Base-by-base conservation (phyloP, 2,113 vertebrate genomes). In the Lepus americanus region DNA sequence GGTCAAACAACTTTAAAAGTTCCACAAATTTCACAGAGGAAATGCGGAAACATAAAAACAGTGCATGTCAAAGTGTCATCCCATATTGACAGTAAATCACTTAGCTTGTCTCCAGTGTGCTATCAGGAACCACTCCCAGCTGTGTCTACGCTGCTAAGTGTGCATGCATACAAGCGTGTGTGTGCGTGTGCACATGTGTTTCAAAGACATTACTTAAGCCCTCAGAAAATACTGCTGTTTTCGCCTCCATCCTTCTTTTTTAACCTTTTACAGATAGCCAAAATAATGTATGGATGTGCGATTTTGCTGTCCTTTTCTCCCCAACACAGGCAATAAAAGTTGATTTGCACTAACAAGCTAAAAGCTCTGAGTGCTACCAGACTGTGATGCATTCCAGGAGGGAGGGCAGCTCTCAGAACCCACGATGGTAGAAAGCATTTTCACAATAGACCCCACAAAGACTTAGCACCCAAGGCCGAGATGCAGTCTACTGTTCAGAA, bases 321-420 rank as follows among this genome's bases (percentile, higher is more conserved):
- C 94, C 95, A 90, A 96, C 73, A 66, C 97, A 94, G 84, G 97
- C 96, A 90, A 96, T 97, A 97, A 97, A 97, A 97, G 81, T 96
- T 97, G 97, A 97, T 97, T 97, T 97, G 97, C 95, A 95, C 97
- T 97, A 97, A 97, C 95, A 97, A 97, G 96, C 96, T 97, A 97
- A 97, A 97, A 97, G 97, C 97, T 96, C 96, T 95, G 90, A 97
- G 97, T 95, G 96, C 96, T 96, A 82, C 72, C 88, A 94, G 92
- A 67, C 81, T 61, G 66, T 95, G 95, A 96, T 95, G 88, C 90
- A 79, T 95, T 96, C 84, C 29, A 61, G 74, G 78, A 93, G 92
- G 90, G 92, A 96, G 94, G 83, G 95, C 44, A 44, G 92, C 86
- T 77, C 74, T 94, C 90, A 69, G 92, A 90, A 67, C 44, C 66